phyloP scores from a whole-genome alignment of 2,888 invertebrate genomes.

The Patella caerulea region DNA sequence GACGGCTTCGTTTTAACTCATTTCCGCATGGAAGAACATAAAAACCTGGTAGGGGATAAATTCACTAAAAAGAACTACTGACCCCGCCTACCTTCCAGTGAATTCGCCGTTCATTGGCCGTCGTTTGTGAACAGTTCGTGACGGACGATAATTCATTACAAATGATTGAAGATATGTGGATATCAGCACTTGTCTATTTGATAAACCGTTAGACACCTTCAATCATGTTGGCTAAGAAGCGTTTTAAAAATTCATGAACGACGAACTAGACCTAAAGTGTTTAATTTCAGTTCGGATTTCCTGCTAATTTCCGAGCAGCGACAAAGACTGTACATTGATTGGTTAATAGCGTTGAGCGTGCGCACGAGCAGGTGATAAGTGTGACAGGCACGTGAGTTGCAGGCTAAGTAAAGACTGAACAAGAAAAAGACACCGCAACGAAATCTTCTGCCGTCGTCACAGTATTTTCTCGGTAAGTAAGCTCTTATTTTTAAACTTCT shows the following conservation, averaged over 20 bases:
- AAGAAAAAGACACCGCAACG: neutral
- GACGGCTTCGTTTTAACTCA: constrained; percentile 13
- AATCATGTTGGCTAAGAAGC: constrained; percentile 11
- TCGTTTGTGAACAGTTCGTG: constrained; percentile 15
- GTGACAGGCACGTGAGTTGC: constrained; percentile 27
- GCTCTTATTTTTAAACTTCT: no score
- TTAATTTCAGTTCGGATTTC: constrained; percentile 36
- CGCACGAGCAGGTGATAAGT: constrained; percentile 28
- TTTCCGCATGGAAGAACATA: constrained; percentile 26
- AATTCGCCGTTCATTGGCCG: no score
- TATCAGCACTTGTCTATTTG: constrained; percentile 2
- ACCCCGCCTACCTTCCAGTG: neutral
- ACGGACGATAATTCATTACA: constrained; percentile 19
- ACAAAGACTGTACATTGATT: constrained; percentile 24
- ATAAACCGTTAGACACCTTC: constrained; percentile 16
- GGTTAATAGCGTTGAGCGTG: constrained; percentile 24
- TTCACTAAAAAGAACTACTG: constrained; percentile 8
- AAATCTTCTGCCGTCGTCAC: neutral
- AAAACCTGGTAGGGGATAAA: constrained; percentile 11
- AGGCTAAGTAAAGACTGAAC: constrained; percentile 5
- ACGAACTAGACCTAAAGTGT: constrained; percentile 30
- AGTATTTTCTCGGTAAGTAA: neutral
- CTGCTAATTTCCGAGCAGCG: constrained; percentile 34
- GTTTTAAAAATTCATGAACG: constrained; percentile 40
- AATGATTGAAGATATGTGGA: constrained; percentile 6